These are phyloP conservation scores for Epinephelus coioides DNA, from an alignment of 2,797 vertebrate genomes.

Conservation along the genomic window DNA sequence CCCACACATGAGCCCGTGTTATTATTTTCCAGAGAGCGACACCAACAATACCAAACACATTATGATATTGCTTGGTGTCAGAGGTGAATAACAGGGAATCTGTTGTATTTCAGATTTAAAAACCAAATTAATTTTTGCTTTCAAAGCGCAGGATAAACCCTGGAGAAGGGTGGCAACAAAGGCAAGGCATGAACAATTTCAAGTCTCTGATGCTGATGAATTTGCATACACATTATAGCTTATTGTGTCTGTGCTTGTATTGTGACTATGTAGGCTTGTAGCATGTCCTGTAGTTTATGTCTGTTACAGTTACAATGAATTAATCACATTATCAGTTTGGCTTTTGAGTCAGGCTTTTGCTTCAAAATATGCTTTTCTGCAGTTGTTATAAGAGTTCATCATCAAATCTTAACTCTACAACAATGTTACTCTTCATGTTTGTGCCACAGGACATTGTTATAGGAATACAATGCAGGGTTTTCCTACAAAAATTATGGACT, in stretches of 20 bases:
- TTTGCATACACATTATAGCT: constrained; percentile 27
- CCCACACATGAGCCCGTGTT: constrained; percentile 59
- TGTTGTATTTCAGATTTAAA: constrained; percentile 66
- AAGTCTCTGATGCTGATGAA: constrained; percentile 21
- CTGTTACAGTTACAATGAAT: neutral
- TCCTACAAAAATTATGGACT: no score
- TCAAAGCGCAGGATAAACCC: constrained; percentile 48
- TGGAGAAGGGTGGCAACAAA: constrained; percentile 37
- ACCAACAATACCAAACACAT: constrained; percentile 45
- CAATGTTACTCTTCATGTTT: no score
- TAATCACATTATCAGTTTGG: constrained; percentile 2
- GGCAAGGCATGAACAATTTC: constrained; percentile 26
- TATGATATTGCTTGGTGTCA: constrained; percentile 68
- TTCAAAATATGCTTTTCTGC: neutral
- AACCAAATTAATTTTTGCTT: constrained; percentile 69
- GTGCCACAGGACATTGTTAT: no score
- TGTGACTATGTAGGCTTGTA: neutral
- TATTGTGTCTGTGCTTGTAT: constrained; percentile 12
- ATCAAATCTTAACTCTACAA: neutral
- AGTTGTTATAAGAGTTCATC: neutral
- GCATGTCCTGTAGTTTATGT: neutral
- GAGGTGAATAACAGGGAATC: constrained; percentile 56
- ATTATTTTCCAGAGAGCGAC: constrained; percentile 62
- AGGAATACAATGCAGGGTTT: no score
- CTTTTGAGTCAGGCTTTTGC: neutral